These are phyloP conservation scores for Monomorium pharaonis DNA, from an alignment of 1,140 invertebrate genomes.

Conservation along the genomic window DNA sequence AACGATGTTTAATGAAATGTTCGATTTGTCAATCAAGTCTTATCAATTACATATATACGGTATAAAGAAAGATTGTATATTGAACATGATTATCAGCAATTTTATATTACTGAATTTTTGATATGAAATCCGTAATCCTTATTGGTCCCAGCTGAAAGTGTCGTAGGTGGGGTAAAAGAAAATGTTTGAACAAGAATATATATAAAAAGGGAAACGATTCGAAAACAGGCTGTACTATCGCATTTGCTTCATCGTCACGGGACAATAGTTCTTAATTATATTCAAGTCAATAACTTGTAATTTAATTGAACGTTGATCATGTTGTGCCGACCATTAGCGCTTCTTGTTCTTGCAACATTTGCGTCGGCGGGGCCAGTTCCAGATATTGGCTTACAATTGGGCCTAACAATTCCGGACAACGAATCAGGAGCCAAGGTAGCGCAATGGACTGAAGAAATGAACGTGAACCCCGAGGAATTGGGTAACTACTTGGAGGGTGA, in stretches of 20 bases:
- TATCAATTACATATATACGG: too few species aligned
- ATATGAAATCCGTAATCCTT: neutral
- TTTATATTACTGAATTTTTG: neutral
- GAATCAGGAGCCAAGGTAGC: constrained; percentile 85
- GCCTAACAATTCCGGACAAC: constrained; percentile 79
- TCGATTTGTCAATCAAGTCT: too few species aligned
- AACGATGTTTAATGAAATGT: too few species aligned
- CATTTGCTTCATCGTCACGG: neutral
- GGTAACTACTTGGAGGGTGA: constrained; percentile 90
- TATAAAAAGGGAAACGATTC: neutral
- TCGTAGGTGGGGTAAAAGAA: neutral
- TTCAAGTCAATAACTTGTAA: neutral
- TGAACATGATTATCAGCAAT: neutral
- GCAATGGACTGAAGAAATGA: constrained; percentile 86
- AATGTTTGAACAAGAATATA: neutral
- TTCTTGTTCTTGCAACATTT: constrained; percentile 78
- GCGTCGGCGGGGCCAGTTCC: constrained; percentile 80
- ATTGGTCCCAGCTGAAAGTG: neutral
- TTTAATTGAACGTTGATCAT: constrained; percentile 16
- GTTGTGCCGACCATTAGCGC: neutral
- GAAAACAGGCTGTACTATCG: neutral
- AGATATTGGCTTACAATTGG: constrained; percentile 70
- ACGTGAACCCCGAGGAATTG: constrained; percentile 90
- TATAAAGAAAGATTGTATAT: neutral
- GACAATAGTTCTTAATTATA: neutral